Evolutionary conservation across 92 coral and sea anemone genomes (phyloP).

Genomic region (Zoanthus sansibaricus): DNA sequence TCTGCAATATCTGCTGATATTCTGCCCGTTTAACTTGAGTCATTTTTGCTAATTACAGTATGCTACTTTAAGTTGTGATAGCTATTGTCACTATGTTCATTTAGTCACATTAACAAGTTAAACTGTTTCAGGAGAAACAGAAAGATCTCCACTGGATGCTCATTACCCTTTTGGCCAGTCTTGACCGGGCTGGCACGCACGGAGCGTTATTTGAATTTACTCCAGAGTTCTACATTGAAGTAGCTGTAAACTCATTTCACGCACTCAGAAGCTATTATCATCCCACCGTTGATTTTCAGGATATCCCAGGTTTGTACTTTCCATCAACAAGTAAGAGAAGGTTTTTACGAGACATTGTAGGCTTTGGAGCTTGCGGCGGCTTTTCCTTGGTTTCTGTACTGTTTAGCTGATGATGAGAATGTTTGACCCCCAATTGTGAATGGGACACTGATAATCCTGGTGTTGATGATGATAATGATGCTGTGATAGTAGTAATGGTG

Average conservation of each 20-base stretch:
- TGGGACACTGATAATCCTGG: too few species aligned
- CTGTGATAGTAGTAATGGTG: too few species aligned
- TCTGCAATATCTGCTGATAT: not conserved
- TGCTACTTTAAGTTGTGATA: too few species aligned
- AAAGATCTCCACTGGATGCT: slow-evolving; percentile 95
- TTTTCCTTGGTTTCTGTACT: not conserved
- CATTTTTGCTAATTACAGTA: too few species aligned
- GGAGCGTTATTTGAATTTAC: slow-evolving; percentile 86
- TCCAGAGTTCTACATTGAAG: slow-evolving; percentile 95
- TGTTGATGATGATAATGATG: too few species aligned
- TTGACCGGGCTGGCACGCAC: slow-evolving; percentile 73
- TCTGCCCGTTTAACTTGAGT: not conserved
- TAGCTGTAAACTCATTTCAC: slow-evolving; percentile 89
- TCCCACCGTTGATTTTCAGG: slow-evolving; percentile 80
- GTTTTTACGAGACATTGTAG: too few species aligned
- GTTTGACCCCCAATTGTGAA: too few species aligned
- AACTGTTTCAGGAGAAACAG: slow-evolving; percentile 75
- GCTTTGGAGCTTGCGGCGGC: too few species aligned
- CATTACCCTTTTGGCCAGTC: slow-evolving; percentile 71
- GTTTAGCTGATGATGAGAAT: not conserved
- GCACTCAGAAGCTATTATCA: slow-evolving; percentile 89
- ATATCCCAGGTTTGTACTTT: slow-evolving; percentile 77
- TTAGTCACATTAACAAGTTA: not conserved
- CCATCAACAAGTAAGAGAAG: not conserved
- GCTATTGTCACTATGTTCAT: not conserved